Evolutionary conservation across 2,113 vertebrate species (phyloP), one percentile per base, ranked within the genome.

Genomic region (Alosa alosa): DNA sequence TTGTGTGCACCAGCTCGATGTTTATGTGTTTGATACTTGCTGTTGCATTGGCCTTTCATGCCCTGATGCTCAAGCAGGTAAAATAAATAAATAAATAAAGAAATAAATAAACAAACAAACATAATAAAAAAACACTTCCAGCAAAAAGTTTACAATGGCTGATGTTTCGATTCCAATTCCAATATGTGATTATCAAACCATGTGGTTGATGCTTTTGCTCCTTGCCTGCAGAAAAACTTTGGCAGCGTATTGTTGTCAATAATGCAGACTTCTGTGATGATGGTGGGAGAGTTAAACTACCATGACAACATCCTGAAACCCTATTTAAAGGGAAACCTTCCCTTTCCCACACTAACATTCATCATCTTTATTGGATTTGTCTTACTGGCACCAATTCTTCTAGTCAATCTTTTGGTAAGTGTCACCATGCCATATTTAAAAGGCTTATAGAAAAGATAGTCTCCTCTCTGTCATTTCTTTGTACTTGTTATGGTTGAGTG

Each of bases 331-430:
- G 84, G 15, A 49, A 88, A 91, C 60, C 88, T 97, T 84, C 90
- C 93, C 0, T 96, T 96, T 81, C 96, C 97, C 10, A 1, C 93
- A 36, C 90, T 97, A 46, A 96, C 96, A 57, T 96, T 96, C 89
- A 22, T 86, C 0, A 93, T 95, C 85, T 94, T 97, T 64, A 91
- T 96, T 84, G 81, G 83, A 87, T 97, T 97, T 85, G 94, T 96
- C 15, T 89, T 97, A 85, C 94, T 96, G 25, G 95, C 97, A 87
- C 97, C 96, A 52, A 96, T 97, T 84, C 95, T 97, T 84, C 96
- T 97, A 55, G 97, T 97, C 96, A 97, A 97, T 88, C 94, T 97
- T 86, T 91, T 97, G 49, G 97, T 97, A 93, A 94, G 95, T 83
- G 68, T 68, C 60, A 36, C 31, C 1, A 11, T 72, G 13, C 8